Evolutionary conservation across 2,113 vertebrate genomes (phyloP).

Genomic region (Gasterosteus nipponicus): DNA sequence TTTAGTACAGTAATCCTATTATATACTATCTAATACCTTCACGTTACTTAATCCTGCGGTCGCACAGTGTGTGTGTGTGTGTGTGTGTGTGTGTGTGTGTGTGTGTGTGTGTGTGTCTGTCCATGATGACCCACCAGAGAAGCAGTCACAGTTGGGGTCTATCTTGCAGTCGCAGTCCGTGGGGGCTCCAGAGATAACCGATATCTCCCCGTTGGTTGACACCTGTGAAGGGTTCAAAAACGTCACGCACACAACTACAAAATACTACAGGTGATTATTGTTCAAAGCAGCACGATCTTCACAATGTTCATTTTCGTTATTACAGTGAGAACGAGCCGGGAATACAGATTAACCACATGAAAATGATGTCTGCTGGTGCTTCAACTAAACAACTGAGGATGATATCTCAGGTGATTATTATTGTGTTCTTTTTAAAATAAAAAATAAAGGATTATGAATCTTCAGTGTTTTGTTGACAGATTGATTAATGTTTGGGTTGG

Average conservation of each 20-base stretch:
- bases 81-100: slow-evolving; percentile 28
- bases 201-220: slow-evolving; percentile 95
- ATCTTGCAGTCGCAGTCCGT: slow-evolving; percentile 99
- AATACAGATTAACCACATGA: slow-evolving; percentile 11
- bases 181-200: slow-evolving; percentile 89
- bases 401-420: slow-evolving; percentile 6
- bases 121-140: slow-evolving; percentile 86
- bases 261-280: slow-evolving; percentile 17
- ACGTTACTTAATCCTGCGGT: slow-evolving; percentile 49
- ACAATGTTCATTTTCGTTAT: slow-evolving; percentile 15
- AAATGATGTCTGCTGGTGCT: not conserved
- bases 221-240: slow-evolving; percentile 77
- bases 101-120: slow-evolving; percentile 38
- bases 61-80: slow-evolving; percentile 8
- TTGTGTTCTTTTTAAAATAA: not conserved
- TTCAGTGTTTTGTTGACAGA: slow-evolving; percentile 16
- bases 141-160: slow-evolving; percentile 98
- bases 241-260: slow-evolving; percentile 19
- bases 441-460: slow-evolving; percentile 1
- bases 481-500: slow-evolving; percentile 20
- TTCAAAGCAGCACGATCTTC: slow-evolving; percentile 30
- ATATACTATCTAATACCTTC: slow-evolving; percentile 49
- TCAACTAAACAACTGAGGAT: slow-evolving; percentile 13
- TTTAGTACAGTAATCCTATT: slow-evolving; percentile 52
- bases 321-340: slow-evolving; percentile 11